Base-by-base conservation (phyloP, 1,140 invertebrate species). In the Pteromalus puparum region DNA sequence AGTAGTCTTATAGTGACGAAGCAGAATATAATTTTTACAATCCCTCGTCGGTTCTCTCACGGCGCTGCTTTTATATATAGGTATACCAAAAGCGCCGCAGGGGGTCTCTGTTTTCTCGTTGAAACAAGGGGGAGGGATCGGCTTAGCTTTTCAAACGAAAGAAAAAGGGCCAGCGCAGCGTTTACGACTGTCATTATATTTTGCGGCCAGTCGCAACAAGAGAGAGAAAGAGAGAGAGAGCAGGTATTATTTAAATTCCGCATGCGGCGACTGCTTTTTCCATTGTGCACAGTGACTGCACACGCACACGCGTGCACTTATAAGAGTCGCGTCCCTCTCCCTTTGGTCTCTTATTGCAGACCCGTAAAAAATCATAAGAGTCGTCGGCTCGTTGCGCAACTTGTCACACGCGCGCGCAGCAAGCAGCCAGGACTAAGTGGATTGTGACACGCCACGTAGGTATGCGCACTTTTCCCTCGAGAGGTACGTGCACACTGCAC, bases 341-440 rank as follows among this genome's bases (percentile, higher is more conserved):
- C 21, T 75, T 13, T 75, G 26, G 26, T 46, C 30, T 75, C 21
- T 48, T 77, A 48, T 53, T 53, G 46, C 46, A 7, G 42, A 24
- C 42, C 21, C 46, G 75, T 77, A 53, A 77, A 77, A 77, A 77
- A 77, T 77, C 75, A 77, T 42, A 28, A 75, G 75, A 46, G 75
- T 30, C 24, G 10, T 28, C n/a, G n/a, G 46, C 75, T 48, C n/a
- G 75, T 77, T 77, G 75, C 72, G 72, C 72, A 74, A 74, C 72
- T 74, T 74, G 72, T 74, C 72, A 42, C 34, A 38, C 21, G 72
- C 34, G 72, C 72, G 72, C 72, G 1, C 70, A 18, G 53, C 21
- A 21, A 21, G 53, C 53, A 61, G 53, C 53, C 53, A 30, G 26
- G 72, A 70, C 67, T 70, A 70, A 70, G 28, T 70, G 67, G 67